Percentiles rank a stretch among this genome's conserved stretches.
Evolutionary conservation across 2,113 vertebrate genomes (phyloP).

Genomic region (Eulemur macaco): DNA sequence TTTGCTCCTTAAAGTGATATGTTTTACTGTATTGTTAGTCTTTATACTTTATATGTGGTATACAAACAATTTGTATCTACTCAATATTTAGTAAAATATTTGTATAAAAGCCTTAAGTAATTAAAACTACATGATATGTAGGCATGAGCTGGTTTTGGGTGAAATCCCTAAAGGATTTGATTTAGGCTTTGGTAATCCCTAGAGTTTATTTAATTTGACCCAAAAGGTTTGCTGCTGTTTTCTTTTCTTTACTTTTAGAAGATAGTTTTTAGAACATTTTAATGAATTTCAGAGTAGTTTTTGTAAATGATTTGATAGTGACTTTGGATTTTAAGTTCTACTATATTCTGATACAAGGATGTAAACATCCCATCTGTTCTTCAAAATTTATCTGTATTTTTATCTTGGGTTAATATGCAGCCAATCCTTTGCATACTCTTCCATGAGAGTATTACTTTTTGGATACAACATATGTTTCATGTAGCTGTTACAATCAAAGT

Average conservation of each 20-base stretch:
- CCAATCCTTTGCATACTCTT: not conserved
- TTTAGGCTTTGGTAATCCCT: not conserved
- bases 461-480: not conserved
- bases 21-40: not conserved
- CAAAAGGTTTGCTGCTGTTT: not conserved
- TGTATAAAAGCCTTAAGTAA: not conserved
- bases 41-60: not conserved
- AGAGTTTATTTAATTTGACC: not conserved
- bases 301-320: not conserved
- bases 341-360: not conserved
- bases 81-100: not conserved
- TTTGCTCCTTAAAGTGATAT: not conserved
- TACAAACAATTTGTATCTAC: not conserved
- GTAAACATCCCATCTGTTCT: not conserved
- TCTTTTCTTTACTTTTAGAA: not conserved
- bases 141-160: not conserved
- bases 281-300: not conserved
- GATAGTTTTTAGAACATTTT: not conserved
- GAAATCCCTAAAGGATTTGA: not conserved
- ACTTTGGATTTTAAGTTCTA: not conserved
- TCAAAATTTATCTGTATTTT: not conserved
- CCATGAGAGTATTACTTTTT: not conserved
- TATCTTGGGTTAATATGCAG: not conserved
- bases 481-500: not conserved
- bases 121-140: not conserved